Evolutionary conservation across 2,797 vertebrate species (phyloP).

Genomic region (Protonibea diacanthus): DNA sequence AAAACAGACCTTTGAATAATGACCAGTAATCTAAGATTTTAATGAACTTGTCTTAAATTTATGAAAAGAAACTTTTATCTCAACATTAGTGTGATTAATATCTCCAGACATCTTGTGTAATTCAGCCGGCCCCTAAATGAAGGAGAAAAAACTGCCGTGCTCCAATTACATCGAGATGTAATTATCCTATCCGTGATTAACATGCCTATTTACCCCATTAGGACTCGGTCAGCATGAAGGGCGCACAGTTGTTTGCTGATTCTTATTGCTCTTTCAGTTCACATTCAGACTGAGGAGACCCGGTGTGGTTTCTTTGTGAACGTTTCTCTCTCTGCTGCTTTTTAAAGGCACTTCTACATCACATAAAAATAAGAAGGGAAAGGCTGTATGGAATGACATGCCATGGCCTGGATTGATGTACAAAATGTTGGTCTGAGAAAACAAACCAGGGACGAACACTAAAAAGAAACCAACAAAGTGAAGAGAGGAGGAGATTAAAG

Average conservation of each 20-base stretch:
- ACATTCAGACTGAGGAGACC: neutral
- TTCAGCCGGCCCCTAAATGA: constrained; percentile 34
- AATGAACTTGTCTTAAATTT: constrained; percentile 49
- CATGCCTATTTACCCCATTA: constrained; percentile 51
- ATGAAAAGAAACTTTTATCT: constrained; percentile 27
- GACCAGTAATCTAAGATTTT: constrained; percentile 26
- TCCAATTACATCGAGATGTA: constrained; percentile 51
- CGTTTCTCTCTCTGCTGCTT: neutral
- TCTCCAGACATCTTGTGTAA: constrained; percentile 50
- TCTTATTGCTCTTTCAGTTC: constrained; percentile 22
- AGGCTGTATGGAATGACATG: constrained; percentile 3
- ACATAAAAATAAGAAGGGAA: neutral
- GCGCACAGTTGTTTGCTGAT: constrained; percentile 32
- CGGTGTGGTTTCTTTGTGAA: neutral
- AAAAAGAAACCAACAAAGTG: constrained; percentile 39
- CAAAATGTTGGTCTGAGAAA: constrained; percentile 30
- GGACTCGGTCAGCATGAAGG: constrained; percentile 38
- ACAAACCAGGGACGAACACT: constrained; percentile 42
- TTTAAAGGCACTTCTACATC: neutral
- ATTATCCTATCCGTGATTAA: constrained; percentile 64
- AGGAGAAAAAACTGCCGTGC: constrained; percentile 45
- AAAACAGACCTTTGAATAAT: neutral
- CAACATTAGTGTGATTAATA: constrained; percentile 51
- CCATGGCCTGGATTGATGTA: constrained; percentile 2
- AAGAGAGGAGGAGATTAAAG: constrained; percentile 47